These are phyloP conservation scores for Platerodrilus igneus DNA, from an alignment of 2,888 invertebrate species.

Conservation along the genomic window DNA sequence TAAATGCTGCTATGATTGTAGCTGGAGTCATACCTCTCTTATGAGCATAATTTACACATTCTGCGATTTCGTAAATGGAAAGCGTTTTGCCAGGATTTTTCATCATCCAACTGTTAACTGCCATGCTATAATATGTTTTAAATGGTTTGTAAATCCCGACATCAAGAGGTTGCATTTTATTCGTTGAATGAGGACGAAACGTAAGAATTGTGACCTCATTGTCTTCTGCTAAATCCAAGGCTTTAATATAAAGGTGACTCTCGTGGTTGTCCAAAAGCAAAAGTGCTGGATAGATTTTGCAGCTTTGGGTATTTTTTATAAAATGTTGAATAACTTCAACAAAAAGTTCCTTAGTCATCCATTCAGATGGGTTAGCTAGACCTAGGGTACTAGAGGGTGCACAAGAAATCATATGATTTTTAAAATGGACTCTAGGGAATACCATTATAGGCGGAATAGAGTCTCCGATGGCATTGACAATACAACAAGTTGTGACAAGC, in stretches of 20 bases:
- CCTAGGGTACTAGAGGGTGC: slow-evolving; percentile 17
- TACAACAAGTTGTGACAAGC: slow-evolving; percentile 3
- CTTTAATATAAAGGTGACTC: slow-evolving; percentile 33
- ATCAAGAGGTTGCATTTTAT: slow-evolving; percentile 44
- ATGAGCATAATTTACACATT: slow-evolving; percentile 11
- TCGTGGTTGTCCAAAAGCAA: slow-evolving; percentile 41
- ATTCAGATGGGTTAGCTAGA: slow-evolving; percentile 14
- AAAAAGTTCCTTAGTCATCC: slow-evolving; percentile 23
- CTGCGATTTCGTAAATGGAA: slow-evolving; percentile 30
- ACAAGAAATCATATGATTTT: slow-evolving; percentile 8
- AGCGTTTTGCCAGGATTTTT: slow-evolving; percentile 41
- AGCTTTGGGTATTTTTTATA: slow-evolving; percentile 24
- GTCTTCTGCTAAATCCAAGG: slow-evolving; percentile 35
- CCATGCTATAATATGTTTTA: slow-evolving; percentile 27
- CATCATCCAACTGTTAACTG: slow-evolving; percentile 35
- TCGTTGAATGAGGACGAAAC: slow-evolving; percentile 43
- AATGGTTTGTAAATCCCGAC: slow-evolving; percentile 42
- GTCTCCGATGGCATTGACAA: slow-evolving; percentile 1
- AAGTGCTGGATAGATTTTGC: slow-evolving; percentile 32
- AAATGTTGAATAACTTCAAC: slow-evolving; percentile 23
- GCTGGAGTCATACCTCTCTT: slow-evolving; percentile 14
- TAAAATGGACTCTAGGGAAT: slow-evolving; percentile 1
- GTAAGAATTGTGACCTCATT: slow-evolving; percentile 42
- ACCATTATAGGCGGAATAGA: slow-evolving; percentile 5
- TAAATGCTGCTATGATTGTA: slow-evolving; percentile 18